Conservation (phyloP, 2,888 invertebrate genomes). For the Thymelicus acteon region DNA sequence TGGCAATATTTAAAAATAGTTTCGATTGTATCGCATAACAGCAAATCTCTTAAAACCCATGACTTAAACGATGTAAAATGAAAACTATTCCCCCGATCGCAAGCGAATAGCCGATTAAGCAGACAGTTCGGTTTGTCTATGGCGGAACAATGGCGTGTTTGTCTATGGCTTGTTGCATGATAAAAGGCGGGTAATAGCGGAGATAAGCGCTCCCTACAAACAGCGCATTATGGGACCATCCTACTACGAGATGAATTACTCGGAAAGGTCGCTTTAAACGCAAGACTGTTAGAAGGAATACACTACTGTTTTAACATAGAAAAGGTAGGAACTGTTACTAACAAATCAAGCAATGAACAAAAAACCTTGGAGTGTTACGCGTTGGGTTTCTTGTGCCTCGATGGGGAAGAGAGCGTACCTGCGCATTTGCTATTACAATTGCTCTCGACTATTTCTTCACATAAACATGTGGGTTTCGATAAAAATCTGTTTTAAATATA, state of each 20-base stretch:
- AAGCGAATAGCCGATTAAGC: constrained; percentile 36
- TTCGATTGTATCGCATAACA: background rate
- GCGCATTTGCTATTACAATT: constrained; percentile 35
- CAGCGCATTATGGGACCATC: constrained; percentile 37
- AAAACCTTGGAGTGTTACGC: background rate
- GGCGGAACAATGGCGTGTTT: constrained; percentile 38
- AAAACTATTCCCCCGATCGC: constrained; percentile 31
- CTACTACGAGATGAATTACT: constrained; percentile 11
- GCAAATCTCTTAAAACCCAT: constrained; percentile 14
- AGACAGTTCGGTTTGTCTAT: constrained; percentile 33
- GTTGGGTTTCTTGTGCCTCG: background rate
- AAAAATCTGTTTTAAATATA: constrained; percentile 36
- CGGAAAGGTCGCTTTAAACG: background rate
- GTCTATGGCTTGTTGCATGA: constrained; percentile 37
- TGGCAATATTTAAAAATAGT: too few relatives aligned
- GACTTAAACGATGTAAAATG: constrained; percentile 32
- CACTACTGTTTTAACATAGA: constrained; percentile 3
- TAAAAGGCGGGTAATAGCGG: constrained; percentile 37
- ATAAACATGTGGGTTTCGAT: constrained; percentile 36
- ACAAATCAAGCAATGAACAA: constrained; percentile 9
- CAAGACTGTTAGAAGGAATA: background rate
- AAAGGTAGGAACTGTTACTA: background rate
- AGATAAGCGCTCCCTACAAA: constrained; percentile 36
- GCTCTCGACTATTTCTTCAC: constrained; percentile 33
- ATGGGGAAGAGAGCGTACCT: background rate